phyloP scores from a whole-genome alignment of 2,888 invertebrate species.

The Limnephilus lunatus region DNA sequence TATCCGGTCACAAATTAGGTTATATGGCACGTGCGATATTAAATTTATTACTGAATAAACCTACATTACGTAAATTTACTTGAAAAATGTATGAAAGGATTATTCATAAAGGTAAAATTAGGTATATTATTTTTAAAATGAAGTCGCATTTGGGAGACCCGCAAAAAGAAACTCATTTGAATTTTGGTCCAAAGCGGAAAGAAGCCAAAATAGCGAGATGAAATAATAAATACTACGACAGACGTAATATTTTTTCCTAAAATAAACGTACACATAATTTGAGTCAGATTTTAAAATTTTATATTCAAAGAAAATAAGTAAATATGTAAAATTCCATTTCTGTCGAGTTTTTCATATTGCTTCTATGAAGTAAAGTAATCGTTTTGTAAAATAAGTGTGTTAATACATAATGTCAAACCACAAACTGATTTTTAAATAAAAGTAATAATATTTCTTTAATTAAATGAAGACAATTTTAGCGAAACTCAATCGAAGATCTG shows the following conservation, averaged over 20 bases:
- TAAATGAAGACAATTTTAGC: too few relatives aligned
- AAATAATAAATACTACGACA: neutral
- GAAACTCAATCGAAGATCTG: too few relatives aligned
- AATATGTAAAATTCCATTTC: neutral
- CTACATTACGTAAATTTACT: neutral
- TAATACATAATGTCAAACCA: neutral
- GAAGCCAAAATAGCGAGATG: neutral
- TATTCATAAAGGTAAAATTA: neutral
- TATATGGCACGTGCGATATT: neutral
- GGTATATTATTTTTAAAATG: neutral
- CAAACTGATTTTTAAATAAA: neutral
- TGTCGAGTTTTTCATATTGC: neutral
- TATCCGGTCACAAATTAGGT: too few relatives aligned
- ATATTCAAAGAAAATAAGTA: neutral
- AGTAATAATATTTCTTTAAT: neutral
- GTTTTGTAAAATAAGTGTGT: neutral
- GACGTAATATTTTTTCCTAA: too few relatives aligned
- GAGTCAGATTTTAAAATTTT: neutral
- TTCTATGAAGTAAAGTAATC: neutral
- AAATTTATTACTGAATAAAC: neutral
- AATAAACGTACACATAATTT: neutral
- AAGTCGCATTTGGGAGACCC: neutral
- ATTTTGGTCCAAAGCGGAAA: neutral
- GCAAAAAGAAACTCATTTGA: neutral
- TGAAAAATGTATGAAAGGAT: neutral